phyloP scores from a whole-genome alignment of 2,888 invertebrate species.

The Drosophila pseudotakahashii region DNA sequence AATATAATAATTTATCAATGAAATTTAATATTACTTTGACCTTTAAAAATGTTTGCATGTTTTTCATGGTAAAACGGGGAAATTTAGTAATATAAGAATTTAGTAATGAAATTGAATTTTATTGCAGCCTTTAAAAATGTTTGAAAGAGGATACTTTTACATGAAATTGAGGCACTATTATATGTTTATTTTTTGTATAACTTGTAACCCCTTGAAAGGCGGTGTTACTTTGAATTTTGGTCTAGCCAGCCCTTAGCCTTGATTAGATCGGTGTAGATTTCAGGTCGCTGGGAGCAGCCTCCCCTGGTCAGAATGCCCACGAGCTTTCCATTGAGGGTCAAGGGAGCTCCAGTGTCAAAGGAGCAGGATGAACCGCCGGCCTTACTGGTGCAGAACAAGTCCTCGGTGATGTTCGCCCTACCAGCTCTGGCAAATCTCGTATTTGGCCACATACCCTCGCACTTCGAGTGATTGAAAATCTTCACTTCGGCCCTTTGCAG shows the following conservation, averaged over 20 bases:
- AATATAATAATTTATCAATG: too few relatives aligned
- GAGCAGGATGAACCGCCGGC: not conserved
- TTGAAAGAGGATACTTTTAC: too few relatives aligned
- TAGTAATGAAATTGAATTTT: too few relatives aligned
- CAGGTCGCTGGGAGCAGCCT: slow-evolving; percentile 3
- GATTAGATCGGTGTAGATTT: not conserved
- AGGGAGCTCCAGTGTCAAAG: slow-evolving; percentile 5
- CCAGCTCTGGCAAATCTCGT: too few relatives aligned
- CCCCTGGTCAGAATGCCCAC: not conserved
- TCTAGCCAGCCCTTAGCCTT: not conserved
- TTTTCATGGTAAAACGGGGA: too few relatives aligned
- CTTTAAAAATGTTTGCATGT: too few relatives aligned
- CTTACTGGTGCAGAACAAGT: slow-evolving; percentile 2
- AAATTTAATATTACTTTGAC: too few relatives aligned
- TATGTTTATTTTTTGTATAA: too few relatives aligned
- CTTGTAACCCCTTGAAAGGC: too few relatives aligned
- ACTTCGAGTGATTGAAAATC: not conserved
- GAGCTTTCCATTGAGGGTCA: not conserved
- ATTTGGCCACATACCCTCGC: not conserved
- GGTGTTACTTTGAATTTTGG: not conserved
- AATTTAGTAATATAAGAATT: too few relatives aligned
- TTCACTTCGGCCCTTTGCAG: not conserved
- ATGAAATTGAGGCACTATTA: too few relatives aligned
- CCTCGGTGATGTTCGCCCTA: not conserved
- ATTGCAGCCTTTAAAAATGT: too few relatives aligned